phyloP scores from a whole-genome alignment of 2,113 vertebrate genomes.

The Cyphomyrus plagiostoma region DNA sequence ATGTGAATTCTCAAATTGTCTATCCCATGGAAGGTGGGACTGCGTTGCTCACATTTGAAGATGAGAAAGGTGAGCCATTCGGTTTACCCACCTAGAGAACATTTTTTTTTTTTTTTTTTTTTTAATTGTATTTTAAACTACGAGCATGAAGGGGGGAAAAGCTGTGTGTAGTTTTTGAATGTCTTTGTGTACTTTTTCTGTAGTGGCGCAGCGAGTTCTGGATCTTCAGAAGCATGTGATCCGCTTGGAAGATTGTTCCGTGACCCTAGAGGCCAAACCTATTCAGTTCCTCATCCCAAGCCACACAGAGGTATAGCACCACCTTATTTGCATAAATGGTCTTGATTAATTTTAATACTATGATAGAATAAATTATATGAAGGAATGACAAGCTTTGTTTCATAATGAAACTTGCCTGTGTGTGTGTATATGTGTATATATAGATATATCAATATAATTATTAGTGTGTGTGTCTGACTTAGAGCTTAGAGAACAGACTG shows the following conservation, averaged over 20 bases:
- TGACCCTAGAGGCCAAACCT: constrained; percentile 56
- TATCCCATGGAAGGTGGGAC: constrained; percentile 74
- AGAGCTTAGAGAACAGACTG: too few species aligned
- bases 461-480: too few species aligned
- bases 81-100: neutral
- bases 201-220: constrained; percentile 73
- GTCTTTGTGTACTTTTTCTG: neutral
- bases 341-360: neutral
- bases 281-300: constrained; percentile 62
- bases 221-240: constrained; percentile 54
- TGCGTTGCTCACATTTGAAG: constrained; percentile 79
- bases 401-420: too few species aligned
- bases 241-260: constrained; percentile 50
- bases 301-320: constrained; percentile 62
- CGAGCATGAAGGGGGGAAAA: neutral
- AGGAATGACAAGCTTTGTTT: neutral
- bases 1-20: constrained; percentile 46
- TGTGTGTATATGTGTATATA: too few species aligned
- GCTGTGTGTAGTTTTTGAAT: neutral
- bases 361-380: neutral
- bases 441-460: too few species aligned
- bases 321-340: neutral
- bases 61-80: constrained; percentile 63
- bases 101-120: neutral
- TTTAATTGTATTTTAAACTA: neutral